These are phyloP conservation scores for Agriopis leucophaearia DNA, from an alignment of 2,888 invertebrate species.

Conservation along the genomic window DNA sequence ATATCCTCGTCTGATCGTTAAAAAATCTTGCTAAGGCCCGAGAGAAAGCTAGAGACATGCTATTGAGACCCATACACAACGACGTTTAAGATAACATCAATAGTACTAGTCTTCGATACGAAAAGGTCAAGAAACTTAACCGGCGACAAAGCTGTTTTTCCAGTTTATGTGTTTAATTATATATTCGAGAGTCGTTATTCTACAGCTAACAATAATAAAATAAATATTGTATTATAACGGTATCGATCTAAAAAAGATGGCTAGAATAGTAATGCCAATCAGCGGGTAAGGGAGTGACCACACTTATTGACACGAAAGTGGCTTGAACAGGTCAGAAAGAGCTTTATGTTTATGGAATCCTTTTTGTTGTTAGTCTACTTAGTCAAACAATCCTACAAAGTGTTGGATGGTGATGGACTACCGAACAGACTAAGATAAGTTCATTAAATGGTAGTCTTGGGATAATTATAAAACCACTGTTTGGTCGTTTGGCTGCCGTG, in stretches of 20 bases:
- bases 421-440: too few relatives aligned
- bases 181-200: constrained; percentile 10
- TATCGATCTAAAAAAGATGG: not conserved
- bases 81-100: not conserved
- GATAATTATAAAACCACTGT: too few relatives aligned
- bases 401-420: too few relatives aligned
- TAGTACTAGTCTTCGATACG: constrained; percentile 5
- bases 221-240: constrained; percentile 21
- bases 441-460: too few relatives aligned
- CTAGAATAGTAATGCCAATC: not conserved
- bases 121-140: constrained; percentile 28
- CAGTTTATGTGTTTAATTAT: constrained; percentile 22
- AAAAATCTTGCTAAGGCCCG: not conserved
- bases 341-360: too few relatives aligned
- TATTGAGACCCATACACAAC: not conserved
- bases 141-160: constrained; percentile 25
- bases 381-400: too few relatives aligned
- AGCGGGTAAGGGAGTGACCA: too few relatives aligned
- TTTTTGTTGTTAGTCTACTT: too few relatives aligned
- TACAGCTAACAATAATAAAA: constrained; percentile 10
- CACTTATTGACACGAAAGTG: too few relatives aligned
- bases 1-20: too few relatives aligned
- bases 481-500: too few relatives aligned
- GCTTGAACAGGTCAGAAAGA: too few relatives aligned
- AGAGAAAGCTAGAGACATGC: constrained; percentile 7